Conservation (phyloP, 1,140 invertebrate species). For the Trichoplusia ni region DNA sequence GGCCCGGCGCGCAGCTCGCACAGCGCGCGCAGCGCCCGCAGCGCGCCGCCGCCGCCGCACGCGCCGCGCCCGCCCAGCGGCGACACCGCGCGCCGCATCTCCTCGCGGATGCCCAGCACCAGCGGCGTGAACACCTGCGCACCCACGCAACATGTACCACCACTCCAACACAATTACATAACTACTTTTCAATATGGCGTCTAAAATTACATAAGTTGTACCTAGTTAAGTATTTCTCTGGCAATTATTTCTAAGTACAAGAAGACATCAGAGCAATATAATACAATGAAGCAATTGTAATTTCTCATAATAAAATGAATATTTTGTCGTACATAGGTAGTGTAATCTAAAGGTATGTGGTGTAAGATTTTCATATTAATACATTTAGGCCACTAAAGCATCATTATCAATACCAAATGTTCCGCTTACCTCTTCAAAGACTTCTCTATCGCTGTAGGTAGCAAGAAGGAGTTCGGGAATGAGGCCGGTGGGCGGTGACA, state of each 20-base stretch:
- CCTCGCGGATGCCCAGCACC: slow-evolving; percentile 73
- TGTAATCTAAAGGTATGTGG: not conserved
- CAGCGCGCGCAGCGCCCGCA: slow-evolving; percentile 70
- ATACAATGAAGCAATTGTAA: no score
- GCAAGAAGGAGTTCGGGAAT: slow-evolving; percentile 72
- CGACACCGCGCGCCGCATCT: slow-evolving; percentile 75
- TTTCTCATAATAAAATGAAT: no score
- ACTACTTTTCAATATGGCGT: not conserved
- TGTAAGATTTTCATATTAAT: no score
- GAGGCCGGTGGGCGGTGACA: slow-evolving; percentile 69
- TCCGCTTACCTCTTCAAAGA: slow-evolving; percentile 70
- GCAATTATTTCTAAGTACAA: no score
- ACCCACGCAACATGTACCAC: no score
- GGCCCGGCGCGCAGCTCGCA: slow-evolving; percentile 71
- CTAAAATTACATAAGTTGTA: no score
- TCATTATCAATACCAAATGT: no score
- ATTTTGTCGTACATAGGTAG: no score
- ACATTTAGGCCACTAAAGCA: no score
- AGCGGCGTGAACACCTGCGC: slow-evolving; percentile 71
- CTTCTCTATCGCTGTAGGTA: slow-evolving; percentile 69
- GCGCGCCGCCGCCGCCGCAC: slow-evolving; percentile 62
- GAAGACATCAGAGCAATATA: no score
- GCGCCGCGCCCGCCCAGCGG: slow-evolving; percentile 56
- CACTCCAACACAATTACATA: no score
- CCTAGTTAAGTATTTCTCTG: no score